These are phyloP conservation scores for Eolophus roseicapilla DNA, from an alignment of 2,113 vertebrate species.

Conservation along the genomic window DNA sequence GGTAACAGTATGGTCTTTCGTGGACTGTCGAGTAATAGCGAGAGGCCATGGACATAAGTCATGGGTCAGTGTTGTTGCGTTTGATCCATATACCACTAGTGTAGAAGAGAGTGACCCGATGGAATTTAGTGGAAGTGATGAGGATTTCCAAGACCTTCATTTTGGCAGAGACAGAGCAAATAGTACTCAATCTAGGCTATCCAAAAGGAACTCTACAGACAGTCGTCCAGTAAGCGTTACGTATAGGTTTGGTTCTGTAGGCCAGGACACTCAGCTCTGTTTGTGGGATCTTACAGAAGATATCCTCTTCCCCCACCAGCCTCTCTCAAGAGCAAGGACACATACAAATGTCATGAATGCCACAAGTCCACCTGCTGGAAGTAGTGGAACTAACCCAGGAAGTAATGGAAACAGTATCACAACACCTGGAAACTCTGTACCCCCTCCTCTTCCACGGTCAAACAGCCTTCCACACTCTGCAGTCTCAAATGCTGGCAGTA, in stretches of 20 bases:
- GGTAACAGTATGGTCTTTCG: conserved; percentile 97
- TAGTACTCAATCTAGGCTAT: conserved; percentile 92
- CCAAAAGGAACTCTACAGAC: conserved; percentile 97
- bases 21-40: conserved; percentile 93
- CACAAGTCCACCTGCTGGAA: conserved; percentile 83
- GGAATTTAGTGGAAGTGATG: conserved; percentile 96
- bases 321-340: conserved; percentile 94
- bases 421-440: conserved; percentile 82
- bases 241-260: conserved; percentile 96
- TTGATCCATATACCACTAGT: conserved; percentile 96
- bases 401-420: conserved; percentile 82
- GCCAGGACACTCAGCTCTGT: conserved; percentile 97
- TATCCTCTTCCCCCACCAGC: conserved; percentile 96
- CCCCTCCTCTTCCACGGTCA: conserved; percentile 90
- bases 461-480: conserved; percentile 96
- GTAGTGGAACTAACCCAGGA: conserved; percentile 73
- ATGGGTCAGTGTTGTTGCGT: conserved; percentile 97
- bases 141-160: conserved; percentile 95
- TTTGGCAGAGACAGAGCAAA: conserved; percentile 91
- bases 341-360: conserved; percentile 99
- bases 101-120: conserved; percentile 93
- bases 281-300: conserved; percentile 99
- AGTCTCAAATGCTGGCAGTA: conserved; percentile 86
- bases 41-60: conserved; percentile 96
- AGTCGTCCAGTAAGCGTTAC: conserved; percentile 94